These are phyloP conservation scores for Kryptopterus vitreolus DNA, from an alignment of 2,797 vertebrate species.

Conservation along the genomic window DNA sequence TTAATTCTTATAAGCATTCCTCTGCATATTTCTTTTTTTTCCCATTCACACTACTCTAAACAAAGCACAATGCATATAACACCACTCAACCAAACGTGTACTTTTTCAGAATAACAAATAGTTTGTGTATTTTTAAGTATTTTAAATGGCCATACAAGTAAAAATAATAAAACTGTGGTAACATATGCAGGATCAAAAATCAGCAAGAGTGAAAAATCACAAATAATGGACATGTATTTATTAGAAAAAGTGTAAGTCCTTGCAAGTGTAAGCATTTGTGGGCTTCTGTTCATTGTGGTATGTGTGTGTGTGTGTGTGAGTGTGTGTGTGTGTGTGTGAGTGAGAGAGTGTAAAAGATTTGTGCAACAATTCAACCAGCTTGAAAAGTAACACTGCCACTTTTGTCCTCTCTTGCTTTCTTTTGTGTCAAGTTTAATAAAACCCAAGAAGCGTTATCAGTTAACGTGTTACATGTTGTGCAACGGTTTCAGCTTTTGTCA, in stretches of 20 bases:
- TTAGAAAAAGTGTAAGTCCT: constrained; percentile 40
- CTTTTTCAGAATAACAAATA: neutral
- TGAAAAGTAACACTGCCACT: constrained; percentile 57
- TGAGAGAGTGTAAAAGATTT: constrained; percentile 31
- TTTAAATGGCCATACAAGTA: neutral
- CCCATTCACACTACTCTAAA: neutral
- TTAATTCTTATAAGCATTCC: constrained; percentile 19
- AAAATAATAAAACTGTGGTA: constrained; percentile 19
- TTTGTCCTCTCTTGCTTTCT: constrained; percentile 58
- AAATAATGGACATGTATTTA: constrained; percentile 31
- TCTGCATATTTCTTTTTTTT: constrained; percentile 18
- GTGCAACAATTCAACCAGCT: constrained; percentile 48
- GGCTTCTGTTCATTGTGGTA: constrained; percentile 45
- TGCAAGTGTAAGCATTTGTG: constrained; percentile 53
- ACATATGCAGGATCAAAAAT: constrained; percentile 7
- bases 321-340: constrained; percentile 29
- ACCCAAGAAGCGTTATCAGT: constrained; percentile 5
- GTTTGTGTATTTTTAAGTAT: constrained; percentile 11
- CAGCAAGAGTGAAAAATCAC: constrained; percentile 20
- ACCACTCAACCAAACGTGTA: constrained; percentile 5
- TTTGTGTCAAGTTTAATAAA: constrained; percentile 63
- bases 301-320: constrained; percentile 38
- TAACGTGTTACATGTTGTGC: constrained; percentile 13
- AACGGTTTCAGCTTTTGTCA: neutral
- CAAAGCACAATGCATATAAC: constrained; percentile 19